phyloP scores from a whole-genome alignment of 2,113 vertebrate genomes.

The Gobio gobio region DNA sequence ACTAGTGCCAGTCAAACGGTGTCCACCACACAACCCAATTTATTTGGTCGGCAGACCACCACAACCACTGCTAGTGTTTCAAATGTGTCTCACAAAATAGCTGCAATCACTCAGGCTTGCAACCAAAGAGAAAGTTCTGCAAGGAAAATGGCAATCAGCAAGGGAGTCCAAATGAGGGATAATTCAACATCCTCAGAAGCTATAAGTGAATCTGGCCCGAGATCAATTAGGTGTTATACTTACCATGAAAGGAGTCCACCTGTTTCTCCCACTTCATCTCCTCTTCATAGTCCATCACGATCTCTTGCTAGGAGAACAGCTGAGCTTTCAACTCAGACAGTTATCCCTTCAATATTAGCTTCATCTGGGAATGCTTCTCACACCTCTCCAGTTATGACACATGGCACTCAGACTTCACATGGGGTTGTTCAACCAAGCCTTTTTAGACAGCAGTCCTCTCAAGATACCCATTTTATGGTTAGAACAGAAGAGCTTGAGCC shows the following conservation, averaged over 20 bases:
- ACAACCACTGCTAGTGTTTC: constrained; percentile 73
- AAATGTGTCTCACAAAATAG: constrained; percentile 79
- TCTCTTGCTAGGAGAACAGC: constrained; percentile 82
- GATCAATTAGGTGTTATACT: constrained; percentile 77
- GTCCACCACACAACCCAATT: constrained; percentile 70
- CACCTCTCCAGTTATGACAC: constrained; percentile 83
- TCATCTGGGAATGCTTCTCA: constrained; percentile 65
- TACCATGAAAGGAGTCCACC: constrained; percentile 90
- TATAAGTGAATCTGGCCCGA: constrained; percentile 67
- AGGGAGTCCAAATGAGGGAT: constrained; percentile 73
- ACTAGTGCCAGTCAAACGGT: constrained; percentile 73
- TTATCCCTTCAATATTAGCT: constrained; percentile 73
- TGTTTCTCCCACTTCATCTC: constrained; percentile 85
- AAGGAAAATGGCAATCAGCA: constrained; percentile 70
- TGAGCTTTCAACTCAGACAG: constrained; percentile 92
- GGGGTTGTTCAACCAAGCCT: constrained; percentile 78
- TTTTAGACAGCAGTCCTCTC: constrained; percentile 87
- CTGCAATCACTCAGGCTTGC: constrained; percentile 80
- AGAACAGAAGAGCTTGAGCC: constrained; percentile 82
- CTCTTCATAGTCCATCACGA: constrained; percentile 84
- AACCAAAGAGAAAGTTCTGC: constrained; percentile 77
- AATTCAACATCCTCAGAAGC: constrained; percentile 72
- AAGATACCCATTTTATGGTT: constrained; percentile 84
- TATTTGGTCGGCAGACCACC: constrained; percentile 67
- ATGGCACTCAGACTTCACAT: constrained; percentile 89